phyloP scores from a whole-genome alignment of 2,888 invertebrate genomes.

The Luperina testacea region DNA sequence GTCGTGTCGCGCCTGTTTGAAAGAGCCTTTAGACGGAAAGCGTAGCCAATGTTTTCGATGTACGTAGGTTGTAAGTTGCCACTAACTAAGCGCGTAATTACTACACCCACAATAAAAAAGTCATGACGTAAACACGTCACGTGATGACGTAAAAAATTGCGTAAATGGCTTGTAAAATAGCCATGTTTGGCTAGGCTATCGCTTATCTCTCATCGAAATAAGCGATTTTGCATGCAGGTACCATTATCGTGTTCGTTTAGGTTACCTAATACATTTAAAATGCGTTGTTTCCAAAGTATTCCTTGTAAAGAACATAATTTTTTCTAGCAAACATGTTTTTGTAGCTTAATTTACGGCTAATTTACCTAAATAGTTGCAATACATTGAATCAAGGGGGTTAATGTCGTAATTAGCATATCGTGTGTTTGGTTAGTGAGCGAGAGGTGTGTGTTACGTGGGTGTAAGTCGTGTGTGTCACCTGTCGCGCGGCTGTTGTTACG shows the following conservation, averaged over 20 bases:
- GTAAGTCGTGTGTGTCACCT: conserved; percentile 67
- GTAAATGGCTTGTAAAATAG: conserved; percentile 43
- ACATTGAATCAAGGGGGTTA: conserved; percentile 14
- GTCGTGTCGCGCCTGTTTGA: no score
- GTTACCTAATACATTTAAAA: conserved; percentile 25
- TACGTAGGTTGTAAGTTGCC: conserved; percentile 16
- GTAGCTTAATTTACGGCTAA: not conserved
- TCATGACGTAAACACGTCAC: conserved; percentile 52
- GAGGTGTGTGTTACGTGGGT: conserved; percentile 33
- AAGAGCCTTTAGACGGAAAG: conserved; percentile 18
- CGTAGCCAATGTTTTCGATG: conserved; percentile 18
- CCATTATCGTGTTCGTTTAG: conserved; percentile 29
- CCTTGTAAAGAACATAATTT: not conserved
- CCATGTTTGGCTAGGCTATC: conserved; percentile 36
- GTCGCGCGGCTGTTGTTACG: conserved; percentile 68
- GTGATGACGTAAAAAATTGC: conserved; percentile 51
- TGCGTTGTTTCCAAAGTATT: conserved; percentile 18
- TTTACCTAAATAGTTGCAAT: conserved; percentile 11
- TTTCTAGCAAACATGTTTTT: not conserved
- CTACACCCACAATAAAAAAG: conserved; percentile 39
- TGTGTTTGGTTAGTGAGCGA: conserved; percentile 24
- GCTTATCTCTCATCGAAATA: conserved; percentile 38
- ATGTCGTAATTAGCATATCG: conserved; percentile 43
- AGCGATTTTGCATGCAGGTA: conserved; percentile 49
- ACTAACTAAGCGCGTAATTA: conserved; percentile 52